Evolutionary conservation across 2,113 vertebrate species (phyloP).

Genomic region (Ictalurus furcatus): DNA sequence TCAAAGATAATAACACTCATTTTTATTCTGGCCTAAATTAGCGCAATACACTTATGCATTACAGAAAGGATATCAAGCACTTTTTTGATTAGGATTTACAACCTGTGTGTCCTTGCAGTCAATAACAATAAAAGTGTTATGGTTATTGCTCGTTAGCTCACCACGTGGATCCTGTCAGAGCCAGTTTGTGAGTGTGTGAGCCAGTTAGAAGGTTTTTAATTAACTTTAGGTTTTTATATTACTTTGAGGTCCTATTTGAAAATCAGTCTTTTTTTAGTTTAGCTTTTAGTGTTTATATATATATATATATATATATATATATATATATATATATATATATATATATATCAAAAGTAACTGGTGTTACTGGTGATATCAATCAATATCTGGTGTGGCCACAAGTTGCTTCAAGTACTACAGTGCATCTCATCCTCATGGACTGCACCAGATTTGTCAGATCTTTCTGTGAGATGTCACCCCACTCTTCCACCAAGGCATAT

Average conservation of each 20-base stretch:
- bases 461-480: too few species aligned
- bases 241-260: background rate
- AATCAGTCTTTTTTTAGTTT: background rate
- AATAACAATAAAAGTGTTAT: conserved; percentile 48
- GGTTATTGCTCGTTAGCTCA: conserved; percentile 42
- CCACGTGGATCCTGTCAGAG: conserved; percentile 39
- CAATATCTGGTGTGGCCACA: too few species aligned
- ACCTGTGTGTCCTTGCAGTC: conserved; percentile 47
- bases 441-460: too few species aligned
- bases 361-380: too few species aligned
- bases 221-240: conserved; percentile 1
- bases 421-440: too few species aligned
- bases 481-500: too few species aligned
- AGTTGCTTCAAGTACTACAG: too few species aligned
- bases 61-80: conserved; percentile 44
- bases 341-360: too few species aligned
- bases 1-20: conserved; percentile 57
- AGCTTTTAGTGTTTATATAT: background rate
- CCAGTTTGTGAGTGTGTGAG: conserved; percentile 24
- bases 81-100: conserved; percentile 50
- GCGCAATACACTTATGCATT: conserved; percentile 44
- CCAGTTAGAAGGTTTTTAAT: background rate
- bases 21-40: conserved; percentile 57
- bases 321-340: too few species aligned
- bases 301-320: too few species aligned